Conservation (phyloP, 2,113 vertebrate species). For the Leptocoma aspasia region DNA sequence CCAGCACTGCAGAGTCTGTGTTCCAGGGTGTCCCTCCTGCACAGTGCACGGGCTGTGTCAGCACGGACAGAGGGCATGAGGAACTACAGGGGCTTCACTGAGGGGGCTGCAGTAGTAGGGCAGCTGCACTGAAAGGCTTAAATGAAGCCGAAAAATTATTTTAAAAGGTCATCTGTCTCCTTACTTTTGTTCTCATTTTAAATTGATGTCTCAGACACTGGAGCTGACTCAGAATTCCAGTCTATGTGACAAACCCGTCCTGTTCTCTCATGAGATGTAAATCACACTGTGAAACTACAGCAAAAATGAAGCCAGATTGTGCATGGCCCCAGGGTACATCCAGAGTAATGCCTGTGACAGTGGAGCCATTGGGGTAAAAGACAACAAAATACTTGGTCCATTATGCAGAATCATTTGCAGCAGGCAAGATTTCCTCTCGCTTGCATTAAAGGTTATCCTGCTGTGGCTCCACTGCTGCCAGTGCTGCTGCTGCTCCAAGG, state of each 20-base stretch:
- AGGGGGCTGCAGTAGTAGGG: not conserved
- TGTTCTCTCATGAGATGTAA: slow-evolving; percentile 31
- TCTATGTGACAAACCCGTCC: slow-evolving; percentile 8
- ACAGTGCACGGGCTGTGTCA: accelerated
- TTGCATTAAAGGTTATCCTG: not conserved
- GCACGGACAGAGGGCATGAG: accelerated
- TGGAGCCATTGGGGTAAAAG: not conserved
- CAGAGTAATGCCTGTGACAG: slow-evolving; percentile 12
- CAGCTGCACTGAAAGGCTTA: not conserved
- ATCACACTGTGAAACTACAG: not conserved
- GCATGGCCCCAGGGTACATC: not conserved
- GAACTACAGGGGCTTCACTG: not conserved
- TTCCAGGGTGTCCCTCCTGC: not conserved
- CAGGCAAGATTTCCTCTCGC: not conserved
- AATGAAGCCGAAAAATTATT: slow-evolving; percentile 18
- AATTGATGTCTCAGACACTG: slow-evolving; percentile 15
- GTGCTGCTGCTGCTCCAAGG: not conserved
- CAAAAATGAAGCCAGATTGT: not conserved
- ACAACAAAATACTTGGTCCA: slow-evolving; percentile 2
- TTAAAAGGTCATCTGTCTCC: slow-evolving; percentile 26
- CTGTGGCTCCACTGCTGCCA: not conserved
- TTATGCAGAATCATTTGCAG: slow-evolving; percentile 14
- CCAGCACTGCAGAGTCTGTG: not conserved
- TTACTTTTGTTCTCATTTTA: slow-evolving; percentile 17
- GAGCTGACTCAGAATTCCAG: slow-evolving; percentile 12